phyloP scores from a whole-genome alignment of 1,140 invertebrate species.

The Brachionus paranguensis region DNA sequence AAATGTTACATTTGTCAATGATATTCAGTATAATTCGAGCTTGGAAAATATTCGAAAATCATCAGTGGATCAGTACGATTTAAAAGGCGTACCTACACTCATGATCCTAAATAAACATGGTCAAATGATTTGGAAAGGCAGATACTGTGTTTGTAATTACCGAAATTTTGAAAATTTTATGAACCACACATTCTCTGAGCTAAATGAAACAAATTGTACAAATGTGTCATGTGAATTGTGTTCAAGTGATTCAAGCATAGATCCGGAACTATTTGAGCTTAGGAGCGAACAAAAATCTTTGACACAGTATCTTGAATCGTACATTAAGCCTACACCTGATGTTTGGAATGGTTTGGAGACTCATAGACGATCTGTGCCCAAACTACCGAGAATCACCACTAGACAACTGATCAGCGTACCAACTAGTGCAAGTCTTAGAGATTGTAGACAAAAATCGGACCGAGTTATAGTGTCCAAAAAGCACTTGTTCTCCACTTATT shows the following conservation, averaged over 20 bases:
- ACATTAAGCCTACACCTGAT: conserved; percentile 8
- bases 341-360: conserved; percentile 1
- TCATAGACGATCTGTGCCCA: not conserved
- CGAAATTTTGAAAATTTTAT: conserved; percentile 49
- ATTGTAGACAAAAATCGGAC: not conserved
- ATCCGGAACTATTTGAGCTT: conserved; percentile 4
- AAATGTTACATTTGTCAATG: conserved; percentile 16
- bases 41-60: not conserved
- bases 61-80: not conserved
- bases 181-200: conserved; percentile 42
- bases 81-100: conserved; percentile 27
- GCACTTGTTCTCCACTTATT: not conserved
- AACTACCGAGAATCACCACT: conserved; percentile 22
- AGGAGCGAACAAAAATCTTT: conserved; percentile 27
- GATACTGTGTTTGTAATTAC: conserved; percentile 52
- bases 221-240: not conserved
- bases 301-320: conserved; percentile 14
- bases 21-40: not conserved
- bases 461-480: not conserved
- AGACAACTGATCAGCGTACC: conserved; percentile 11
- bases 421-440: not conserved
- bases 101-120: conserved; percentile 42
- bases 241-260: not conserved
- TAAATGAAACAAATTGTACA: not conserved
- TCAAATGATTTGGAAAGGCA: conserved; percentile 53